phyloP scores from a whole-genome alignment of 2,113 vertebrate species.

The Oryzias woworae region DNA sequence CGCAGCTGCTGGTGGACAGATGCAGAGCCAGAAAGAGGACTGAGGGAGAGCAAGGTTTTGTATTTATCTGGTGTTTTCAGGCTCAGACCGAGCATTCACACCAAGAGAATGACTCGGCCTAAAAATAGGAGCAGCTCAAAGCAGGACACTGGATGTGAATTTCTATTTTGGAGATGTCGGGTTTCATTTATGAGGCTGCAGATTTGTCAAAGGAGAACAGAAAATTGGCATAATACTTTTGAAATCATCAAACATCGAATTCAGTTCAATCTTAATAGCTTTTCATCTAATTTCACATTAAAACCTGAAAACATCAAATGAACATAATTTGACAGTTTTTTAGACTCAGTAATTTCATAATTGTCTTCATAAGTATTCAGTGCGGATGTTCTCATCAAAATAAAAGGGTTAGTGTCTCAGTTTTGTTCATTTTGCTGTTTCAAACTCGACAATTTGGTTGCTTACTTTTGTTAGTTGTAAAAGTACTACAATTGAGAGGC shows the following conservation, averaged over 20 bases:
- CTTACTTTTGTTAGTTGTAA: neutral
- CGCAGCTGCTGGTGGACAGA: conserved; percentile 14
- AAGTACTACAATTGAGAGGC: conserved; percentile 7
- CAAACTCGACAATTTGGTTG: no score
- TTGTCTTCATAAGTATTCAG: no score
- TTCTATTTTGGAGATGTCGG: conserved; percentile 52
- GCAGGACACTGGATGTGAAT: conserved; percentile 50
- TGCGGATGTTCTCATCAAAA: no score
- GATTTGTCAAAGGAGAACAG: conserved; percentile 29
- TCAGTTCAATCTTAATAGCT: no score
- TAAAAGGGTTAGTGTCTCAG: no score
- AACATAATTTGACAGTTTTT: neutral
- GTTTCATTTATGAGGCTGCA: conserved; percentile 30
- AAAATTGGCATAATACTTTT: conserved; percentile 9
- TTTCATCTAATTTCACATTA: neutral
- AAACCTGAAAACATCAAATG: neutral
- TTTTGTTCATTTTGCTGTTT: no score
- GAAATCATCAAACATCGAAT: no score
- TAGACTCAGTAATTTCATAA: no score
- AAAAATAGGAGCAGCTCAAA: conserved; percentile 58
- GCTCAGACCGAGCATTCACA: conserved; percentile 39
- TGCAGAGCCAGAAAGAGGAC: conserved; percentile 15
- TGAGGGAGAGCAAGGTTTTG: conserved; percentile 19
- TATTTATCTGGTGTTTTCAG: conserved; percentile 53
- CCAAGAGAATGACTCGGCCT: conserved; percentile 30